Conservation (phyloP, 2,797 vertebrate genomes). For the Melanotaenia trifasciata region DNA sequence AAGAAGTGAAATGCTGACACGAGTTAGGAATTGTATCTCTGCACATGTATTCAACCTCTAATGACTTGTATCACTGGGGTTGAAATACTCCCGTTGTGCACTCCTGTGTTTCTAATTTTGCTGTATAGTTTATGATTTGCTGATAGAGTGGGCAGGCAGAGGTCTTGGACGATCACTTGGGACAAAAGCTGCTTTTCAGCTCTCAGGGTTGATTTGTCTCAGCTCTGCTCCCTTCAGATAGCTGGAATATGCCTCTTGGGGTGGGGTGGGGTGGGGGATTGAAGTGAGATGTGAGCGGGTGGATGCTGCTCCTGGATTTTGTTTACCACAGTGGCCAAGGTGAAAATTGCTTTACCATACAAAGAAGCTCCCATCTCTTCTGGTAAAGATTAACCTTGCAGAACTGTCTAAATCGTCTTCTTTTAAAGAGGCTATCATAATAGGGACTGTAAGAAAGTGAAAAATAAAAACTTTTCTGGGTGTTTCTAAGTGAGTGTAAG, state of each 20-base stretch:
- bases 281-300: slow-evolving; percentile 43
- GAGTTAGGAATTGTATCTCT: neutral
- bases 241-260: slow-evolving; percentile 60
- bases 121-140: slow-evolving; percentile 71
- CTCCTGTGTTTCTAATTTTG: slow-evolving; percentile 55
- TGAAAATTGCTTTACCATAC: slow-evolving; percentile 82
- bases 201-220: slow-evolving; percentile 63
- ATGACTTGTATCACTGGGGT: neutral
- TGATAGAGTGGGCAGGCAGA: slow-evolving; percentile 62
- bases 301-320: slow-evolving; percentile 66
- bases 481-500: neutral
- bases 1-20: slow-evolving; percentile 4
- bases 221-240: slow-evolving; percentile 58
- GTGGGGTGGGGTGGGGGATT: slow-evolving; percentile 27
- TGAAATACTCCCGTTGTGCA: neutral
- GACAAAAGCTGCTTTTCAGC: slow-evolving; percentile 78
- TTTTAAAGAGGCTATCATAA: slow-evolving; percentile 38
- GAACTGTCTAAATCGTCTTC: slow-evolving; percentile 52
- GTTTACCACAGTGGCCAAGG: slow-evolving; percentile 63
- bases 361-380: slow-evolving; percentile 47
- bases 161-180: slow-evolving; percentile 56
- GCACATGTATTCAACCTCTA: slow-evolving; percentile 2
- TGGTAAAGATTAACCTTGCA: slow-evolving; percentile 34
- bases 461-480: slow-evolving; percentile 13
- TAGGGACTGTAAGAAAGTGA: slow-evolving; percentile 13